Conservation (phyloP, 2,888 invertebrate species). For the Amphimallon solstitiale region DNA sequence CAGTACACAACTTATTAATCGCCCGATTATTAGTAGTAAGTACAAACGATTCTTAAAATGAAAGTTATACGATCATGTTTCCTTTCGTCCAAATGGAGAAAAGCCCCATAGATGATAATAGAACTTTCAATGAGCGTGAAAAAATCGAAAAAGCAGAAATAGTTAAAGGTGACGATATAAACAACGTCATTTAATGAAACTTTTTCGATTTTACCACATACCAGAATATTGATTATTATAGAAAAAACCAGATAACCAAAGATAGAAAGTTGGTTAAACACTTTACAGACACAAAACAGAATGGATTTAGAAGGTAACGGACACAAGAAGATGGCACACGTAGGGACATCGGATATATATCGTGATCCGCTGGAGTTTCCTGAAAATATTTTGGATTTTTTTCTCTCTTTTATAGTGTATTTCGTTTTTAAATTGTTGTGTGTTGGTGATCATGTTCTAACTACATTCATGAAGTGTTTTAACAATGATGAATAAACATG, state of each 20-base stretch:
- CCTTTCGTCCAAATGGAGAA: constrained; percentile 21
- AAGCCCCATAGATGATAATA: constrained; percentile 22
- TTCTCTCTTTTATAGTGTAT: not conserved
- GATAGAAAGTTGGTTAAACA: constrained; percentile 41
- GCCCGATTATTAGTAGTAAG: not conserved
- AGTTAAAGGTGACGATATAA: not conserved
- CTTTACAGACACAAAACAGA: constrained; percentile 52
- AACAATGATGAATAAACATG: not conserved
- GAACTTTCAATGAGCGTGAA: constrained; percentile 18
- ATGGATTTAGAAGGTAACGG: constrained; percentile 45
- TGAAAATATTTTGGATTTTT: constrained; percentile 28
- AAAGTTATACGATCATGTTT: constrained; percentile 32
- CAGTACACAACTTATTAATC: not conserved
- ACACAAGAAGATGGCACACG: constrained; percentile 33
- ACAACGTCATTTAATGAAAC: constrained; percentile 1
- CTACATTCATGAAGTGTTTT: not conserved
- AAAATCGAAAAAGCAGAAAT: constrained; percentile 29
- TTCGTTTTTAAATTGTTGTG: not conserved
- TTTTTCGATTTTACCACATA: constrained; percentile 29
- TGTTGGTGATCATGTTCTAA: not conserved
- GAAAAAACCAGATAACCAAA: constrained; percentile 38
- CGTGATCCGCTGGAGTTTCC: constrained; percentile 25
- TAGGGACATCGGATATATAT: constrained; percentile 31
- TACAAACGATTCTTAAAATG: not conserved
- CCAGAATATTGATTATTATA: constrained; percentile 19